Evolutionary conservation across 2,113 vertebrate genomes (phyloP).

Genomic region (Oreochromis spilurus): DNA sequence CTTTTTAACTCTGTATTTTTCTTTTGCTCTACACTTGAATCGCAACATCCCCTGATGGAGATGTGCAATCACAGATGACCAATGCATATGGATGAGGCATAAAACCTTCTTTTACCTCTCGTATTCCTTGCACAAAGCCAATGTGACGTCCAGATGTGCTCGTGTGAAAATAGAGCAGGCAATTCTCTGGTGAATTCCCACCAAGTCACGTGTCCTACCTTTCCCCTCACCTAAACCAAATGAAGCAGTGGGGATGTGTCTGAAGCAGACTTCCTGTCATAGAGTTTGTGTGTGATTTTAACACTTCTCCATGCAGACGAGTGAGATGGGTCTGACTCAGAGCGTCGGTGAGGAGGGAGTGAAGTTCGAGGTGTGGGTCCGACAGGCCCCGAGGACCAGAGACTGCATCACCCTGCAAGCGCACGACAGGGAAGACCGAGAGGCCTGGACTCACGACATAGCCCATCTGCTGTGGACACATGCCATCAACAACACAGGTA

Average conservation of each 20-base stretch:
- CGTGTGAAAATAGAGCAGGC: not conserved
- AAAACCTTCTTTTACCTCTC: not conserved
- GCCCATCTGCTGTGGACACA: constrained; percentile 88
- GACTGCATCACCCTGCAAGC: constrained; percentile 83
- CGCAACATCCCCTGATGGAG: not conserved
- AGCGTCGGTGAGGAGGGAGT: constrained; percentile 82
- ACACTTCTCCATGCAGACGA: constrained; percentile 64
- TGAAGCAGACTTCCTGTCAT: not conserved
- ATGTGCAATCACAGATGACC: not conserved
- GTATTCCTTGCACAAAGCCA: not conserved
- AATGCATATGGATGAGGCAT: not conserved
- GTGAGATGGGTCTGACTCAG: constrained; percentile 89
- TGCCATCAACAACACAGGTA: constrained; percentile 86
- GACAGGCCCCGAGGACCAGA: constrained; percentile 73
- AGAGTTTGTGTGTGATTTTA: not conserved
- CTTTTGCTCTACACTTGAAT: not conserved
- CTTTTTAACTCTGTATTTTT: not conserved
- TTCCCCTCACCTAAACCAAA: not conserved
- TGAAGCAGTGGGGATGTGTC: not conserved
- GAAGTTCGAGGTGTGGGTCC: constrained; percentile 86
- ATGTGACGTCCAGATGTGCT: not conserved
- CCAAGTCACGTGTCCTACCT: not conserved
- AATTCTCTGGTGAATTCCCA: not conserved
- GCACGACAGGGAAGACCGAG: constrained; percentile 64
- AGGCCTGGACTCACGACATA: constrained; percentile 81